Percentiles rank a stretch among this genome's conserved stretches.
These are phyloP conservation scores for Drosophila pachea DNA, from an alignment of 1,140 invertebrate genomes.

Conservation along the genomic window DNA sequence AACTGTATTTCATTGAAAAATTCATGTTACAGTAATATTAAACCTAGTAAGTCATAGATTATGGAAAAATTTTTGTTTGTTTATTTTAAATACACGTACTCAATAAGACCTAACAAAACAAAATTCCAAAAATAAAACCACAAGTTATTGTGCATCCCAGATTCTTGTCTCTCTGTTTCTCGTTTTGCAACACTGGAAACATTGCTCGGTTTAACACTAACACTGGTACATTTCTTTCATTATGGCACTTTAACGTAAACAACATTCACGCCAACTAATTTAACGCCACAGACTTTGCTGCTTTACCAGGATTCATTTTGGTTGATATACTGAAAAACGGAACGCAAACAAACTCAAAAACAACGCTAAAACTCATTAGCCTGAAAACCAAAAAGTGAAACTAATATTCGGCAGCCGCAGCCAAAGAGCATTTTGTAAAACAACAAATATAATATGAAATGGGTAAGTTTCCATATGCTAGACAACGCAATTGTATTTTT, in stretches of 20 bases:
- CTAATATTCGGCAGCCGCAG: conserved; percentile 16
- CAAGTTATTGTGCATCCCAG: conserved; percentile 27
- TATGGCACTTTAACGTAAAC: conserved; percentile 57
- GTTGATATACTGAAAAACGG: not conserved
- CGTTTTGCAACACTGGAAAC: conserved; percentile 43
- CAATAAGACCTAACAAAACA: conserved; percentile 34
- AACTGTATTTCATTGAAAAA: conserved; percentile 5
- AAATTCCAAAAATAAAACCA: conserved; percentile 41
- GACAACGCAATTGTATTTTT: not conserved
- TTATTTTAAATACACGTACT: conserved; percentile 28
- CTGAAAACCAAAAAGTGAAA: conserved; percentile 23
- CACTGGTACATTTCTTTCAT: conserved; percentile 47
- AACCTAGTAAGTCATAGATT: conserved; percentile 37
- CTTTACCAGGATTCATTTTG: conserved; percentile 13
- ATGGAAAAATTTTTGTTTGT: conserved; percentile 30
- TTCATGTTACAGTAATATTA: not conserved
- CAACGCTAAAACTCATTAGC: not conserved
- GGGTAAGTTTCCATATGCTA: conserved; percentile 53
- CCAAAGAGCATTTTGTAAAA: conserved; percentile 30
- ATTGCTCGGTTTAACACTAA: conserved; percentile 19
- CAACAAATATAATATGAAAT: conserved; percentile 57
- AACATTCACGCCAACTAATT: conserved; percentile 30
- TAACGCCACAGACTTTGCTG: conserved; percentile 27
- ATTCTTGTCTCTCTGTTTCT: conserved; percentile 17
- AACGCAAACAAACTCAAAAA: conserved; percentile 8